A percentile compares a stretch with the other conserved stretches of the same genome.
Evolutionary conservation across 2,113 vertebrate genomes (phyloP).

Genomic region (Anseranas semipalmata): DNA sequence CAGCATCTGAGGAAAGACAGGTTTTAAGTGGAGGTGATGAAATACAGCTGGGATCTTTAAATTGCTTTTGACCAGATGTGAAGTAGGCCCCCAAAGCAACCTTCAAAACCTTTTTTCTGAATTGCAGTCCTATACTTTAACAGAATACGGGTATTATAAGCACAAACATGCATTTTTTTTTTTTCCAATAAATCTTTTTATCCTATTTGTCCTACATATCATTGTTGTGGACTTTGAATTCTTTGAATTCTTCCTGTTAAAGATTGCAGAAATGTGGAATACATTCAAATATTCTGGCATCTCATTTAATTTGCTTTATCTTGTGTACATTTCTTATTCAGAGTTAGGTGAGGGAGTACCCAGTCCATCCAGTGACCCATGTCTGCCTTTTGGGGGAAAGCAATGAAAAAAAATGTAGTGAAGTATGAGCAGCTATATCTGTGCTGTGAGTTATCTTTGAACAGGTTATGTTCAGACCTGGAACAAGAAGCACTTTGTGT

Average conservation of each 20-base stretch:
- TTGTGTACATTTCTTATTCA: not conserved
- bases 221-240: not conserved
- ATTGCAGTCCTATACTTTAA: not conserved
- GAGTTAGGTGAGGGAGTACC: not conserved
- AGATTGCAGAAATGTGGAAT: not conserved
- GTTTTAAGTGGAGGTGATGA: not conserved
- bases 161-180: accelerated
- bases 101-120: not conserved
- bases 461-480: not conserved
- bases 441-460: not conserved
- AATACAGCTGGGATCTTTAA: not conserved
- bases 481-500: not conserved
- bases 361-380: not conserved
- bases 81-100: not conserved
- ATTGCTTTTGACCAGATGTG: not conserved
- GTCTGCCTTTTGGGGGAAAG: not conserved
- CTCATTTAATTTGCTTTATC: not conserved
- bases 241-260: not conserved
- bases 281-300: not conserved
- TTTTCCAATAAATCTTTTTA: not conserved
- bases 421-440: not conserved
- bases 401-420: not conserved
- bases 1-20: not conserved
- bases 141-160: not conserved
- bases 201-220: not conserved